Evolutionary conservation across 2,888 invertebrate species (phyloP).

Genomic region (Limnephilus lunatus): DNA sequence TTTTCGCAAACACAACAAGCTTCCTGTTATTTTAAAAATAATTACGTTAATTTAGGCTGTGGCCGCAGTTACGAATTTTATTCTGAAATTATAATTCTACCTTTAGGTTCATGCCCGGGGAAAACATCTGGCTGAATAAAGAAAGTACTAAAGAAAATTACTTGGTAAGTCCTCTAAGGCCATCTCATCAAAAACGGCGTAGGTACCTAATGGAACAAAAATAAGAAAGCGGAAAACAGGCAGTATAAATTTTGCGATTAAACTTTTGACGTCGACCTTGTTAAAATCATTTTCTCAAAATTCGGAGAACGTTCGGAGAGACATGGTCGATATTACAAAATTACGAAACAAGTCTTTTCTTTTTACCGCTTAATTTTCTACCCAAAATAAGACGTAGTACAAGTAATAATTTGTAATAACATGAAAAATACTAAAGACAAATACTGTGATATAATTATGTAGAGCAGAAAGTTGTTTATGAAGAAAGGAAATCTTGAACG

Average conservation of each 20-base stretch:
- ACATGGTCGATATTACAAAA: background rate
- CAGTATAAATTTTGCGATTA: background rate
- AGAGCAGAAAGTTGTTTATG: no score
- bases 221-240: background rate
- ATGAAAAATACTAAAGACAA: no score
- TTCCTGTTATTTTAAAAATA: background rate
- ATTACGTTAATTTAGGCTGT: background rate
- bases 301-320: background rate
- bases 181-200: background rate
- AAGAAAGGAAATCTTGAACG: no score
- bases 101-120: background rate
- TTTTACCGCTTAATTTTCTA: background rate
- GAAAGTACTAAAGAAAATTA: background rate
- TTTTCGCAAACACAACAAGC: background rate
- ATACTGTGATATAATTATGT: no score
- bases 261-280: background rate
- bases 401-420: no score
- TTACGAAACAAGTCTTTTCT: background rate
- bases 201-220: background rate
- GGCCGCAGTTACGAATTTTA: background rate
- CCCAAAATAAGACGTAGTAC: background rate
- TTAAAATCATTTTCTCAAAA: background rate
- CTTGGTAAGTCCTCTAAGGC: background rate
- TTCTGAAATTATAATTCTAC: background rate
- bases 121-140: background rate